phyloP scores from a whole-genome alignment of 92 coral and sea anemone genomes.

The Heteractis magnifica region DNA sequence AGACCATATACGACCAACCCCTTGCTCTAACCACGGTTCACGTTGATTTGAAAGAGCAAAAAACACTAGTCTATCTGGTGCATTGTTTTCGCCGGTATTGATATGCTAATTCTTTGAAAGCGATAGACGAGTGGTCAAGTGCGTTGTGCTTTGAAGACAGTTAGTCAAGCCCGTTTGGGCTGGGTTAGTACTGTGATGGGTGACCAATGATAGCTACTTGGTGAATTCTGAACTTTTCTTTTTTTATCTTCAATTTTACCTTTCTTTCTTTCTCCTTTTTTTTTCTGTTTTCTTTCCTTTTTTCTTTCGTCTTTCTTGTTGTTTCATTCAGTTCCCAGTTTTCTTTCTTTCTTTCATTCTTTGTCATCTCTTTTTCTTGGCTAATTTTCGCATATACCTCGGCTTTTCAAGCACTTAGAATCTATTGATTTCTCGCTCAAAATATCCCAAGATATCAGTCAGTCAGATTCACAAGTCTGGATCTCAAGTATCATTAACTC shows the following conservation, averaged over 20 bases:
- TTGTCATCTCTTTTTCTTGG: background rate
- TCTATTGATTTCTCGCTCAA: background rate
- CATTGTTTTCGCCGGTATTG: no score
- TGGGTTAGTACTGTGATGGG: no score
- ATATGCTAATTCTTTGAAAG: no score
- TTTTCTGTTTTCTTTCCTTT: background rate
- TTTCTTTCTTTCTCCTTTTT: background rate
- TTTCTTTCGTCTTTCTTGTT: background rate
- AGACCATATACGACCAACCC: no score
- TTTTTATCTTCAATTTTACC: background rate
- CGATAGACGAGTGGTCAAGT: no score
- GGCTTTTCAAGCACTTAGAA: no score
- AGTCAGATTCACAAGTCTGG: background rate
- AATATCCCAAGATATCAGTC: background rate
- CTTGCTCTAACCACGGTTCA: no score
- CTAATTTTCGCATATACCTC: background rate
- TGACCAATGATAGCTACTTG: no score
- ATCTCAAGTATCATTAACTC: background rate
- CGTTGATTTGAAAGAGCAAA: no score
- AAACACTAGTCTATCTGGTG: no score
- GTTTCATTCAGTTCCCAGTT: background rate
- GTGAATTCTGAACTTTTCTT: background rate
- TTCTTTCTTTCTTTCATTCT: background rate
- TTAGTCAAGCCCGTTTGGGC: no score
- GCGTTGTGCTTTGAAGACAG: no score